phyloP scores from a whole-genome alignment of 2,888 invertebrate species.

The Pseudococcus longispinus region DNA sequence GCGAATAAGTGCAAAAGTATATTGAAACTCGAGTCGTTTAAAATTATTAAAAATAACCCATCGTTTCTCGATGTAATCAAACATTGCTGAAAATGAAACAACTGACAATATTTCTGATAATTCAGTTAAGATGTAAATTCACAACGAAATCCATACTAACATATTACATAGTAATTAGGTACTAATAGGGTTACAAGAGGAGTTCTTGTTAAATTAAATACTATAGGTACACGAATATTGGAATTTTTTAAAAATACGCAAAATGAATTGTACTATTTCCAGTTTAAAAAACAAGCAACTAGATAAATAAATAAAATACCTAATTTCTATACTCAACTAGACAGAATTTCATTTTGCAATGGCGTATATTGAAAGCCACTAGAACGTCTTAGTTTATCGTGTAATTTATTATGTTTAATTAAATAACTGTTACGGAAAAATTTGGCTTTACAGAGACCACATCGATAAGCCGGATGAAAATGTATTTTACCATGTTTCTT shows the following conservation, averaged over 20 bases:
- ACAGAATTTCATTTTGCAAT: background rate
- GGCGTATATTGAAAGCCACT: background rate
- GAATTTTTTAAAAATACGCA: background rate
- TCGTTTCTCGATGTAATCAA: too few species aligned
- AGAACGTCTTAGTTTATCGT: slow-evolving; percentile 58
- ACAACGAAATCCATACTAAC: too few species aligned
- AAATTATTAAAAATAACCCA: too few species aligned
- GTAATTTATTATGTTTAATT: slow-evolving; percentile 60
- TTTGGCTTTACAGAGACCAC: slow-evolving; percentile 61
- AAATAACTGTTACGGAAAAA: slow-evolving; percentile 61
- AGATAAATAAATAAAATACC: background rate
- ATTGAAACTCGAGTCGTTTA: too few species aligned
- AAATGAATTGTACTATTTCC: background rate
- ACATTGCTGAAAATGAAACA: too few species aligned
- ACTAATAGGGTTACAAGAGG: too few species aligned
- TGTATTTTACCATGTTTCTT: slow-evolving; percentile 59
- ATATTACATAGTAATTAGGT: too few species aligned
- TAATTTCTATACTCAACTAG: background rate
- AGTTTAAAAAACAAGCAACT: background rate
- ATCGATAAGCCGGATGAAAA: slow-evolving; percentile 60
- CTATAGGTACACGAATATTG: too few species aligned
- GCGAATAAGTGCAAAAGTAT: too few species aligned
- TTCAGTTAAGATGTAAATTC: too few species aligned
- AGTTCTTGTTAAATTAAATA: background rate
- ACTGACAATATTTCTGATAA: too few species aligned